A percentile compares a stretch with the other conserved stretches of the same genome.
Evolutionary conservation across 1,140 invertebrate species (phyloP).

Genomic region (Microplitis mediator): DNA sequence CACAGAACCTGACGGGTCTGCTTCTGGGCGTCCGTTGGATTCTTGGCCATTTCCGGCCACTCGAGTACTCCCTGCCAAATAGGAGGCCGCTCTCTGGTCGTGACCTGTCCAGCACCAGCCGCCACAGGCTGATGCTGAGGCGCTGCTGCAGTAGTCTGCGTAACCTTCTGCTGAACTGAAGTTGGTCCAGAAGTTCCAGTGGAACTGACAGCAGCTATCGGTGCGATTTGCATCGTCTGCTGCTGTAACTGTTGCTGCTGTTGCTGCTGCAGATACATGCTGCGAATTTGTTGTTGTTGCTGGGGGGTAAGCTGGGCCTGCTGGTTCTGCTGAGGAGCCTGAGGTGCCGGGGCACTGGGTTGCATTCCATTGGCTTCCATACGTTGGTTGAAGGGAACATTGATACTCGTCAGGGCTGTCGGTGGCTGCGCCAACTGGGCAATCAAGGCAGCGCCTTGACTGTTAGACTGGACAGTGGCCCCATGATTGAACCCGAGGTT

Average conservation of each 20-base stretch:
- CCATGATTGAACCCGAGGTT: constrained; percentile 54
- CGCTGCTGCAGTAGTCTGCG: constrained; percentile 42
- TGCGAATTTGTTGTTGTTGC: constrained; percentile 36
- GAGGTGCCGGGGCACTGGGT: constrained; percentile 47
- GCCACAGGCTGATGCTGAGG: constrained; percentile 47
- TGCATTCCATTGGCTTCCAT: constrained; percentile 59
- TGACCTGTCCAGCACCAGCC: constrained; percentile 46
- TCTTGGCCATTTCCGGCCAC: constrained; percentile 86
- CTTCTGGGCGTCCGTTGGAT: constrained; percentile 74
- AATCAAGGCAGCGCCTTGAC: constrained; percentile 66
- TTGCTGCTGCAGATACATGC: constrained; percentile 52
- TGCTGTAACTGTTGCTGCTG: constrained; percentile 47
- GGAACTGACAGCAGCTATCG: constrained; percentile 32
- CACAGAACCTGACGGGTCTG: constrained; percentile 83
- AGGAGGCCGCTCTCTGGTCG: constrained; percentile 67
- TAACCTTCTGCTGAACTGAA: constrained; percentile 53
- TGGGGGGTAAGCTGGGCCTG: constrained; percentile 44
- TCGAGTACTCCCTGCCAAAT: constrained; percentile 89
- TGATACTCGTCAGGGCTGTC: constrained; percentile 53
- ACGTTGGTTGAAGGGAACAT: constrained; percentile 61
- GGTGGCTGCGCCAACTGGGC: constrained; percentile 74
- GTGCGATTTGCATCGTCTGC: constrained; percentile 23
- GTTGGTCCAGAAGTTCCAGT: constrained; percentile 47
- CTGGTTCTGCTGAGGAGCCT: constrained; percentile 52
- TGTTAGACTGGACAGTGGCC: constrained; percentile 53